Conservation (phyloP, 2,113 vertebrate genomes). For the human region GRCh38 chr18:48919001-48919500, state of each 20-base stretch:
- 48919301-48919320: not conserved
- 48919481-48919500: not conserved
- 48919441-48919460: not conserved
- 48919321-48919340: too few relatives aligned
- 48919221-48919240: accelerated
- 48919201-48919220: not conserved
- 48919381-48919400: not conserved
- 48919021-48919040: not conserved
- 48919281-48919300: accelerated
- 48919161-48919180: not conserved
- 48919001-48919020: not conserved
- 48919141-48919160: too few relatives aligned
- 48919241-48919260: too few relatives aligned
- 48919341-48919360: not conserved
- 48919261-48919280: too few relatives aligned
- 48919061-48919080: not conserved
- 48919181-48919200: too few relatives aligned
- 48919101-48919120: not conserved
- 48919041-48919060: not conserved
- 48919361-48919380: too few relatives aligned
- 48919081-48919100: not conserved
- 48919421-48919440: not conserved
- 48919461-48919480: not conserved
- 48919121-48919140: not conserved
- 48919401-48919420: not conserved